These are phyloP conservation scores for Epizoanthus fatuus DNA, from an alignment of 92 coral and sea anemone species.

Conservation along the genomic window DNA sequence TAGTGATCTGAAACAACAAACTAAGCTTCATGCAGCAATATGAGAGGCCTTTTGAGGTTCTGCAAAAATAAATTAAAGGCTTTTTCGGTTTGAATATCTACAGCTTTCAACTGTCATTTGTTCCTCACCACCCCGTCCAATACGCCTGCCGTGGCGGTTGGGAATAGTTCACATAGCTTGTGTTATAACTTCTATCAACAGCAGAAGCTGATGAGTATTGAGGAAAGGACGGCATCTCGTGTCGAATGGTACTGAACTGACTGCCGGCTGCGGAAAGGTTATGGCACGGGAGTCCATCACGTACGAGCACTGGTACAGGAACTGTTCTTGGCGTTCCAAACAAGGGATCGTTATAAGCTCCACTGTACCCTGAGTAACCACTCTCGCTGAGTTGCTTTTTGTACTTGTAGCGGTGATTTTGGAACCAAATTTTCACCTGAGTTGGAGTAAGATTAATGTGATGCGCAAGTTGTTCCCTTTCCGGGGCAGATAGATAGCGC, in stretches of 20 bases:
- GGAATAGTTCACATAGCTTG: slow-evolving; percentile 25
- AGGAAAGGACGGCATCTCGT: slow-evolving; percentile 22
- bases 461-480: slow-evolving; percentile 92
- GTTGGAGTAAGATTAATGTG: slow-evolving; percentile 95
- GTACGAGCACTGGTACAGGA: slow-evolving; percentile 82
- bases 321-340: slow-evolving; percentile 72
- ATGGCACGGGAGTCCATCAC: slow-evolving; percentile 80
- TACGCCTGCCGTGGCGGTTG: slow-evolving; percentile 42
- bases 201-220: slow-evolving; percentile 38
- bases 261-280: slow-evolving; percentile 34
- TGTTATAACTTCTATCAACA: slow-evolving; percentile 34
- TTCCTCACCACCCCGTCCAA: slow-evolving; percentile 37
- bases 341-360: slow-evolving; percentile 62
- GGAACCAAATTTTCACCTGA: slow-evolving; percentile 99
- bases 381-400: slow-evolving; percentile 91
- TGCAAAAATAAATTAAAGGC: not conserved
- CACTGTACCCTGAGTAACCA: slow-evolving; percentile 60
- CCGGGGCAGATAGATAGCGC: slow-evolving; percentile 93
- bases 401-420: slow-evolving; percentile 96
- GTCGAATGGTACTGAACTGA: slow-evolving; percentile 26
- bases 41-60: not conserved
- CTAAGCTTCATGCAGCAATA: no score
- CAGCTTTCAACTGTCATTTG: not conserved
- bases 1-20: no score
- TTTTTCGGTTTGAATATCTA: not conserved